Conservation (phyloP, 1,140 invertebrate species). For the Oryctes rhinoceros region DNA sequence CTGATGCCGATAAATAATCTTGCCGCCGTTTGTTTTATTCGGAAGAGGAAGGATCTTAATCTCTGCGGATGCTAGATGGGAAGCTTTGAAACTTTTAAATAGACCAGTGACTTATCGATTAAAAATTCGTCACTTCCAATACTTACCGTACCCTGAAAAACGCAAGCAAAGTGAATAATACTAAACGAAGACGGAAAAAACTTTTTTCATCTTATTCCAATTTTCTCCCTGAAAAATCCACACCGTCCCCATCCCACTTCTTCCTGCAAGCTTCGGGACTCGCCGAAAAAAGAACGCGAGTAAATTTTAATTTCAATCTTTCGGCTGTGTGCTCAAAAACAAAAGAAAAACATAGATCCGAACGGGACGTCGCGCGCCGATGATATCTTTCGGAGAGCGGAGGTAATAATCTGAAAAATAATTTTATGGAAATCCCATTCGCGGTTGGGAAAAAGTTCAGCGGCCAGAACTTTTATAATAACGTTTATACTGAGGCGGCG, state of each 20-base stretch:
- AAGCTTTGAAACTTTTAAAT: too few species aligned
- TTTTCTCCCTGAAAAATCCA: background rate
- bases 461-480: constrained; percentile 3
- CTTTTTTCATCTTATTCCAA: background rate
- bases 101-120: background rate
- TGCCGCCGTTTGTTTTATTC: background rate
- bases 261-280: background rate
- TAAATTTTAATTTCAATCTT: constrained; percentile 16
- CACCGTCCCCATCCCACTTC: background rate
- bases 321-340: background rate
- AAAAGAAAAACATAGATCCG: constrained; percentile 19
- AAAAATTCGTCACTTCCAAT: background rate
- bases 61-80: background rate
- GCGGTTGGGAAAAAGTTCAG: background rate
- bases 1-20: constrained; percentile 5
- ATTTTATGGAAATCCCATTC: constrained; percentile 22
- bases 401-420: constrained; percentile 16
- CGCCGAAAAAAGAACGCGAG: background rate
- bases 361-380: background rate
- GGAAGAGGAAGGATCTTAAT: background rate
- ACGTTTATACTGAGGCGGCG: background rate
- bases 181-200: background rate
- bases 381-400: background rate
- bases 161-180: background rate
- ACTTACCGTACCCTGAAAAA: background rate